Base-by-base conservation (phyloP, 2,888 invertebrate genomes). In the Kuschelorhynchus macadamiae region DNA sequence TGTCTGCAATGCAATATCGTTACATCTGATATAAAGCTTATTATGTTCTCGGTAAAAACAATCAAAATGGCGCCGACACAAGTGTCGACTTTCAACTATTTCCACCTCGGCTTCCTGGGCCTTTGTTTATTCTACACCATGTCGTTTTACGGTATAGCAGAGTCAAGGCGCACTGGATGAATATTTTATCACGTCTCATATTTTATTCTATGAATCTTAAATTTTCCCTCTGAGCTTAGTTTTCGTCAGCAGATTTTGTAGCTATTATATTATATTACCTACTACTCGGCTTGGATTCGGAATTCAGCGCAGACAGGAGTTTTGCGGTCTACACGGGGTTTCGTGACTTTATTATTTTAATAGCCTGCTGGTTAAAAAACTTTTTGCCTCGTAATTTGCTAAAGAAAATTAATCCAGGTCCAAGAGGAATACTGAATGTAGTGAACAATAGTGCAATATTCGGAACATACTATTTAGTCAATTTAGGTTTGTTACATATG, bases 201-300 rank as follows among this genome's bases (percentile, higher is more conserved):
- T 83, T 83, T 82, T 82, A 82, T 83, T 82, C 82, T 77, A 82
- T 82, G 82, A 83, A 83, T 82, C 81, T 81, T 81, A 82, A 82
- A 82, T 83, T 77, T 74, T 67, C 70, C 72, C 68, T 61, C 69
- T 66, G 41, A 70, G 70, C 65, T 66, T 47, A 66, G 65, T 70
- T 70, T 66, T 66, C 50, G 66, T 66, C 44, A 59, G 39, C 59
- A 57, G 56, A 65, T 61, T 69, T 65, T 53, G 63, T 55, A 56
- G 56, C 64, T 60, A 60, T 69, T 69, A 60, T 66, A 60, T 66
- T 47, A 59, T 65, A 59, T 65, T 59, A 52, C 59, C 55, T 39
- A 14, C n/a, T n/a, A n/a, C 25, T 25, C 25, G 55, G 30, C 33
- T 20, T 53, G 41, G 36, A 66, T 65, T 65, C 36, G 44, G 55